Base-by-base conservation (phyloP, 2,888 invertebrate genomes). In the Byasa hedistus region DNA sequence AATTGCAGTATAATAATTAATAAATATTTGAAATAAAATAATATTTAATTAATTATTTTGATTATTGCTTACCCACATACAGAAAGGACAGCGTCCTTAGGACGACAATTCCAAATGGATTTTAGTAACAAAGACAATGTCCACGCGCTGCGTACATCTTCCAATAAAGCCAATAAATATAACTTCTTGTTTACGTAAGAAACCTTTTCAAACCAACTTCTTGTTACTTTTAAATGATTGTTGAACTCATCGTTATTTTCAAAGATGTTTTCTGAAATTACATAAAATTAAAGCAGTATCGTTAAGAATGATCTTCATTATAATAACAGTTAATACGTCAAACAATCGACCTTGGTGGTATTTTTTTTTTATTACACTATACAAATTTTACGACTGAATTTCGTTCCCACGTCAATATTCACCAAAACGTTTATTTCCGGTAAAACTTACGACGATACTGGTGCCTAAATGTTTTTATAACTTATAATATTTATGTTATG, bases 41-140 rank as follows among this genome's bases (percentile, higher is more conserved):
- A 1, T 10, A 27, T 4, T 27, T 10, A 7, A 32, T 10, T 10
- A 39, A 2, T 19, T 48, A n/a, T n/a, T 48, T 48, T 7, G n/a
- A 48, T 19, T n/a, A 48, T n/a, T 48, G n/a, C 48, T 84, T 64
- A 89, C 90, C 83, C 80, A 75, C 73, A 76, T 27, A 76, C 71
- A 54, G 90, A 90, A 27, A 83, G 65, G 0, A 90, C 80, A 17
- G 89, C 82, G 71, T 91, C 91, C 69, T 90, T 91, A 1, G 85
- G 83, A 0, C 84, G 79, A 68, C 86, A 87, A 67, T 85, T 89
- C 91, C 91, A 91, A 62, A 89, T 80, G 1, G 86, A 84, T 65
- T 89, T 90, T n/a, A 91, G 75, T 0, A 91, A 71, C n/a, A 87
- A 69, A 0, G 89, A 88, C 0, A 91, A 70, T 0, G 88, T 71